Evolutionary conservation across 2,797 vertebrate genomes (phyloP), one percentile per base, ranked within the genome.

Genomic region (Esox lucius): DNA sequence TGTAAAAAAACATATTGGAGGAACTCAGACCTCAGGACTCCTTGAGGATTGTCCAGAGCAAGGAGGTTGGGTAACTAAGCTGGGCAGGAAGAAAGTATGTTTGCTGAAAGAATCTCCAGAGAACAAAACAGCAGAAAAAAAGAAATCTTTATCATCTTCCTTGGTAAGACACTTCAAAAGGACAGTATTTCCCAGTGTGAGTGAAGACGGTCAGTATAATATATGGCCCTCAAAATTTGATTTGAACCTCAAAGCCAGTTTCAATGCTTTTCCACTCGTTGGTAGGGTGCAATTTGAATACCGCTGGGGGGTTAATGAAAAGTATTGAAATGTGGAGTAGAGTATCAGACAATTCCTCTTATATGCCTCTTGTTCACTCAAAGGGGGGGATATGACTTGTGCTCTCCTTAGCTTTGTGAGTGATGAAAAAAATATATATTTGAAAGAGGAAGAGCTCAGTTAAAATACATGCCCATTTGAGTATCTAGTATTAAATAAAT

Each of bases 341-440:
- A 59, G n/a, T 17, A 59, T 59, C 3, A 59, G 53, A 24, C 53
- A 59, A 5, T 11, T n/a, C n/a, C n/a, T 11, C 53, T 59, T 22
- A 22, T 2, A 22, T 22, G n/a, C n/a, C 39, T 42, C 39, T 42
- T 6, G 39, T 42, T 42, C 39, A 42, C 39, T 42, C 39, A 42
- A 3, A 42, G 5, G 39, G n/a, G n/a, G 5, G 39, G 39, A 39
- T 42, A 42, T 42, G 2, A 59, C n/a, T 59, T 53, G n/a, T 56
- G 70, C 39, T 48, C 49, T 73, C 16, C 48, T 16, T 67, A 48
- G 9, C 24, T 49, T 28, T 17, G 13, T 65, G 61, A 24, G 8
- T 65, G 46, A 24, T 33, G 91, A 46, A 59, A 72, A 0, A 53
- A 15, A 65, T 15, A 16, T 35, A 33, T 15, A 33, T 26, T n/a